Percentiles rank a stretch among this genome's conserved stretches.
Evolutionary conservation across 2,797 vertebrate genomes (phyloP).

Genomic region (Sciurus carolinensis): DNA sequence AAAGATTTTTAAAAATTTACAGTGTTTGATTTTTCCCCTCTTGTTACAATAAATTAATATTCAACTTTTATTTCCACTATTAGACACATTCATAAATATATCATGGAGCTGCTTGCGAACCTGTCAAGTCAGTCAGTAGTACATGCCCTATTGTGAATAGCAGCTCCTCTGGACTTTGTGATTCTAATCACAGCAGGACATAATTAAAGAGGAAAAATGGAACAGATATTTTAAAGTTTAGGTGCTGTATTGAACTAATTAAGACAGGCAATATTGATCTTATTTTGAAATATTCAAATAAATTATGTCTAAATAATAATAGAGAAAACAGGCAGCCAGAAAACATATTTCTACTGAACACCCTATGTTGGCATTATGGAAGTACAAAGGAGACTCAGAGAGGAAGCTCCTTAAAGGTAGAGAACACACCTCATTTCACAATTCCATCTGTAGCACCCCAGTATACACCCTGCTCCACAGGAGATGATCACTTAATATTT

Average conservation of each 20-base stretch:
- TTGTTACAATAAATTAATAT: slow-evolving; percentile 66
- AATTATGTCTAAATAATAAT: slow-evolving; percentile 2
- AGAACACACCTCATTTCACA: not conserved
- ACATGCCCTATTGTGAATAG: slow-evolving; percentile 57
- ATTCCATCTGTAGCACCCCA: not conserved
- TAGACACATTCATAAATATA: slow-evolving; percentile 81
- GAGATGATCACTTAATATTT: not conserved
- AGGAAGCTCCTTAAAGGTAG: not conserved
- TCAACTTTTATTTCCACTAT: slow-evolving; percentile 68
- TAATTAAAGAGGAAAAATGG: not conserved
- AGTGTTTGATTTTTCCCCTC: slow-evolving; percentile 70
- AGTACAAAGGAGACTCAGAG: not conserved
- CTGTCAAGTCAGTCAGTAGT: slow-evolving; percentile 82
- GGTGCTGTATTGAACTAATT: not conserved
- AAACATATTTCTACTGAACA: not conserved
- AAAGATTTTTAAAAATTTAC: slow-evolving; percentile 61
- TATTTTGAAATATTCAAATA: slow-evolving; percentile 47
- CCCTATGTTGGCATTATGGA: not conserved
- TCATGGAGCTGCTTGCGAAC: slow-evolving; percentile 82
- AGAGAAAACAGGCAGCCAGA: not conserved
- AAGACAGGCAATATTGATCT: not conserved
- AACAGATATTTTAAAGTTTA: not conserved
- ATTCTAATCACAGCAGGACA: not conserved
- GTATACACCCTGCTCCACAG: not conserved
- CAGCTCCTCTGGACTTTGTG: too few relatives aligned